Percentiles rank a stretch among this genome's conserved stretches.
Evolutionary conservation across 1,140 invertebrate species (phyloP).

Genomic region (Drosophila elegans): DNA sequence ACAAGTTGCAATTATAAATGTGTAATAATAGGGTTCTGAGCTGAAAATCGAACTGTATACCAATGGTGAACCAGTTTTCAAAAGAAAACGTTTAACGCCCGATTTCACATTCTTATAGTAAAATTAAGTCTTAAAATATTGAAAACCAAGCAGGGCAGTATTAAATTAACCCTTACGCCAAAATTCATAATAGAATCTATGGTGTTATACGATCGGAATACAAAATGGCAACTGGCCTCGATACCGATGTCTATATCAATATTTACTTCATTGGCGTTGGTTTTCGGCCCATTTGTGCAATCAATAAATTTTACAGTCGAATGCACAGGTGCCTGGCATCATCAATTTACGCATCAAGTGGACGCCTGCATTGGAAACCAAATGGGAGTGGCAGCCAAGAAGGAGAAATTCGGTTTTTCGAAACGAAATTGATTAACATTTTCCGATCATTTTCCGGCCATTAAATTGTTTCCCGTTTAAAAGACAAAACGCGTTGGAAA

Average conservation of each 20-base stretch:
- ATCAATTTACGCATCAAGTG: constrained; percentile 26
- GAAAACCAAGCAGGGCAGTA: neutral
- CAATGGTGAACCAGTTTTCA: too few species aligned
- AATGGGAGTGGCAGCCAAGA: constrained; percentile 5
- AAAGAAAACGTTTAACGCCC: too few species aligned
- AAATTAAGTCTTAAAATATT: constrained; percentile 1
- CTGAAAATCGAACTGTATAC: too few species aligned
- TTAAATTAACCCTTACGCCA: constrained; percentile 13
- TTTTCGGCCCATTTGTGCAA: constrained; percentile 63
- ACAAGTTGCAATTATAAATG: neutral
- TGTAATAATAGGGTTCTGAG: too few species aligned
- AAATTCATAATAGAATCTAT: neutral
- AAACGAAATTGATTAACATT: constrained; percentile 4
- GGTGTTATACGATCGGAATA: neutral
- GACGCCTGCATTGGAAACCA: constrained; percentile 16
- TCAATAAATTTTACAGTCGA: constrained; percentile 82
- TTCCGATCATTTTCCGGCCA: constrained; percentile 12
- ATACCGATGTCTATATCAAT: constrained; percentile 2
- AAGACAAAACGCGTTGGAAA: too few species aligned
- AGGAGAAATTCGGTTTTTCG: neutral
- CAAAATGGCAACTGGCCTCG: constrained; percentile 17
- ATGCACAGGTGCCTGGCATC: constrained; percentile 63
- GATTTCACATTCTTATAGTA: too few species aligned
- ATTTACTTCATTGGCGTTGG: constrained; percentile 11
- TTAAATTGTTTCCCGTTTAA: constrained; percentile 13